Conservation (phyloP, 2,888 invertebrate genomes). For the Muschampia plurimacula region DNA sequence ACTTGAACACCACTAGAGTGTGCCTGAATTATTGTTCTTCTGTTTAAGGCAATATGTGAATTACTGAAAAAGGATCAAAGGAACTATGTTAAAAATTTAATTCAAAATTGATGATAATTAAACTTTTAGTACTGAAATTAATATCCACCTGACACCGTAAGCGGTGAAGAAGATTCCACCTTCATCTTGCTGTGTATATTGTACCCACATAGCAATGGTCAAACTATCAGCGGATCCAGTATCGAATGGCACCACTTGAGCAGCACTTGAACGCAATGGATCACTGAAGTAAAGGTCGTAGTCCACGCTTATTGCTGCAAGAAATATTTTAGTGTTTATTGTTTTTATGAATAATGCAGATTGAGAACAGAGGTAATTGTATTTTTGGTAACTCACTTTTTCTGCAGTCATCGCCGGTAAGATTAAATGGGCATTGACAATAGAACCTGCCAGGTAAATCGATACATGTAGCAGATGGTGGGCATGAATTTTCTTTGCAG, state of each 20-base stretch:
- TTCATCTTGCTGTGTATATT: constrained; percentile 96
- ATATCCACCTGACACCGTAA: constrained; percentile 92
- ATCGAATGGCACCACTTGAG: constrained; percentile 96
- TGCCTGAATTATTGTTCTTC: constrained; percentile 94
- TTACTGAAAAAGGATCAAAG: constrained; percentile 82
- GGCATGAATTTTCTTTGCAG: constrained; percentile 97
- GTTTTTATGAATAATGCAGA: background rate
- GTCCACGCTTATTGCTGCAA: constrained; percentile 97
- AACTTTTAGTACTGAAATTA: background rate
- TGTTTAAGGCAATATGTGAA: constrained; percentile 90
- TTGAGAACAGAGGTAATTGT: background rate
- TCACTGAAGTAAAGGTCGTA: constrained; percentile 98
- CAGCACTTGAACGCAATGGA: constrained; percentile 94
- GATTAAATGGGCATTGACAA: constrained; percentile 98
- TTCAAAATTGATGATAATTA: background rate
- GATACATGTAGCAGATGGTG: constrained; percentile 96
- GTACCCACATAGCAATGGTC: constrained; percentile 98
- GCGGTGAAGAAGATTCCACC: constrained; percentile 97
- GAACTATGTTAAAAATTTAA: background rate
- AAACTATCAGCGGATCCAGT: constrained; percentile 91
- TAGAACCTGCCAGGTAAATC: constrained; percentile 96
- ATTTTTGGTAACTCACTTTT: constrained; percentile 89
- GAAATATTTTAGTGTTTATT: background rate
- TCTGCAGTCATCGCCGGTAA: constrained; percentile 98
- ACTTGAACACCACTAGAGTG: constrained; percentile 97